Base-by-base conservation (phyloP, 2,888 invertebrate genomes). In the Limnephilus lunatus region DNA sequence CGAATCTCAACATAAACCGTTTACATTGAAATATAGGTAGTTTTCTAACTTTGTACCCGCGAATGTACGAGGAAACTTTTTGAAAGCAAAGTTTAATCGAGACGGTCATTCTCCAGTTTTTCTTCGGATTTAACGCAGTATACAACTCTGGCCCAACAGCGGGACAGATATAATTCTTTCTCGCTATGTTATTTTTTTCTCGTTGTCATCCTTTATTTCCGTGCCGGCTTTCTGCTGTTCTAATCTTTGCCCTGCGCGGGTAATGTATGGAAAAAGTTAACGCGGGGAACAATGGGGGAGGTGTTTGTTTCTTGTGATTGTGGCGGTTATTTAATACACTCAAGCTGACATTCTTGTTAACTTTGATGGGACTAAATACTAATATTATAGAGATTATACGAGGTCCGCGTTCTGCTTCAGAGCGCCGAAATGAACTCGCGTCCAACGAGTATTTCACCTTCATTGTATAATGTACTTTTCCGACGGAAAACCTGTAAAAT, bases 61-160 rank as follows among this genome's bases (percentile, higher is more conserved):
- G 88, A 88, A 91, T 87, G 48, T 81, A 91, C 89, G 91, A 91
- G 35, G 15, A 48, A 91, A 92, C 48, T 90, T 92, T 91, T 92
- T 80, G 81, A 90, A 85, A 85, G 85, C 85, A 92, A 92, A 93
- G 92, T 92, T 92, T 92, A 93, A 93, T 93, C 93, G 93, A 92
- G 93, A 91, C 89, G 92, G 92, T 90, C 93, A 93, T 93, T 92
- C 90, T 91, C 48, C 85, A 82, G 86, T 82, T 89, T 92, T 92
- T 91, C 83, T 89, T 83, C 39, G n/a, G 82, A 81, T 90, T 92
- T 90, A 80, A 81, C 92, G 32, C 90, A 48, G 85, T 85, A 83
- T 44, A 83, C 44, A 85, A 85, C 53, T 87, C 91, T 39, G 35
- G 35, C 32, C 31, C 31, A 81, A 48, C 81, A 91, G 85, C 48